A percentile compares a stretch with the other conserved stretches of the same genome.
phyloP scores from a whole-genome alignment of 1,140 invertebrate species.

The Danaus plexippus region DNA sequence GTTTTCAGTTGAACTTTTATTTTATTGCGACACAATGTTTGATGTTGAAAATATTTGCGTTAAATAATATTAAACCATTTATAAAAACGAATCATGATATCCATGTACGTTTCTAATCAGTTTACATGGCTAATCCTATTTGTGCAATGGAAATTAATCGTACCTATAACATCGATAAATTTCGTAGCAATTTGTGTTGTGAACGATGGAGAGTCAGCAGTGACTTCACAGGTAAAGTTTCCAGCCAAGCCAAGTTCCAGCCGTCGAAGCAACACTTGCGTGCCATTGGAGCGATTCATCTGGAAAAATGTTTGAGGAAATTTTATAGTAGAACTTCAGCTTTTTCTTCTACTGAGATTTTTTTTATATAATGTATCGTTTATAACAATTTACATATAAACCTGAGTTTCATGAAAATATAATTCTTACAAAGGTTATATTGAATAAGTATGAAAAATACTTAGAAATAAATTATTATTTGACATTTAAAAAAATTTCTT shows the following conservation, averaged over 20 bases:
- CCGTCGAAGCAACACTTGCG: constrained; percentile 79
- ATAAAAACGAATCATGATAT: too few species aligned
- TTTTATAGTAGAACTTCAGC: too few species aligned
- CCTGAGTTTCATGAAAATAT: too few species aligned
- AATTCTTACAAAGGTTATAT: too few species aligned
- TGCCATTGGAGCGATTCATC: constrained; percentile 80
- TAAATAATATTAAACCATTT: not conserved
- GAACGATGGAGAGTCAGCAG: constrained; percentile 83
- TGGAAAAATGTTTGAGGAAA: constrained; percentile 60
- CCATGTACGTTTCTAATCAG: too few species aligned
- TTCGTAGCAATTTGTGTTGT: constrained; percentile 76
- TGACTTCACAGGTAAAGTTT: constrained; percentile 90
- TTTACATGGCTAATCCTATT: constrained; percentile 1
- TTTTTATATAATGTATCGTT: too few species aligned
- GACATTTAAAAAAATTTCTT: too few species aligned
- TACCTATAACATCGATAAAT: constrained; percentile 82
- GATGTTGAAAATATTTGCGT: constrained; percentile 3
- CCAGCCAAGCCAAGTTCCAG: constrained; percentile 82
- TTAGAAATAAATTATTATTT: too few species aligned
- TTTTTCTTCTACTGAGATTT: too few species aligned
- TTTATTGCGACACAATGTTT: not conserved
- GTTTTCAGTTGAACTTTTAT: not conserved
- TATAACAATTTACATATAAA: too few species aligned
- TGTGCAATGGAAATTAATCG: constrained; percentile 30
- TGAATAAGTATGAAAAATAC: too few species aligned